A percentile compares a stretch with the other conserved stretches of the same genome.
These are phyloP conservation scores for Capreolus pygargus DNA, from an alignment of 2,113 vertebrate genomes.

Conservation along the genomic window DNA sequence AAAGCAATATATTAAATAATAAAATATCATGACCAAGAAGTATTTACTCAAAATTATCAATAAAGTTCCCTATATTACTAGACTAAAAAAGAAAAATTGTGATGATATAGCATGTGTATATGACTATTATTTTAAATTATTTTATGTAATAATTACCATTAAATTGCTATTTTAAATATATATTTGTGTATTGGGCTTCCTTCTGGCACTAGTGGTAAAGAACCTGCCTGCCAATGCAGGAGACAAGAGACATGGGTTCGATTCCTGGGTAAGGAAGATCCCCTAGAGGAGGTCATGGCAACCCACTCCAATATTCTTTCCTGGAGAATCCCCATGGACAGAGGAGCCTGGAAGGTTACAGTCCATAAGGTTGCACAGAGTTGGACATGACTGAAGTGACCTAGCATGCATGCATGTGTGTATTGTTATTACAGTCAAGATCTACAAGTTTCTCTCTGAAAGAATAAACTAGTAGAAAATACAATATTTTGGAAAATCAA, in stretches of 20 bases:
- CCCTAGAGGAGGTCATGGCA: neutral
- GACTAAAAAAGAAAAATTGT: neutral
- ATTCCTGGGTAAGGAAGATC: neutral
- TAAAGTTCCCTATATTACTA: neutral
- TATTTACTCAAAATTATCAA: neutral
- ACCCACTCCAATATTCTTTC: neutral
- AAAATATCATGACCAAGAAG: neutral
- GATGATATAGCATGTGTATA: neutral
- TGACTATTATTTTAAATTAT: neutral
- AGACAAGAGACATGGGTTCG: neutral
- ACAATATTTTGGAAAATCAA: neutral
- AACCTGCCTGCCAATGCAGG: neutral
- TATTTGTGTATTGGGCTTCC: neutral
- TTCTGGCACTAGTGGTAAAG: neutral
- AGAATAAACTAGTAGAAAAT: neutral
- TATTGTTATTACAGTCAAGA: neutral
- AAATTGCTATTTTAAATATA: neutral
- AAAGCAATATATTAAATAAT: neutral
- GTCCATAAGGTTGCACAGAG: neutral
- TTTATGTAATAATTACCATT: neutral
- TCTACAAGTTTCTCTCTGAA: neutral
- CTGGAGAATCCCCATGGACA: neutral
- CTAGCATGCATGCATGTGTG: neutral
- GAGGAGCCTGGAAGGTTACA: neutral
- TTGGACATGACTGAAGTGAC: neutral